Evolutionary conservation across 2,797 vertebrate genomes (phyloP), one percentile per base, ranked within the genome.

Genomic region (Trichosurus vulpecula): DNA sequence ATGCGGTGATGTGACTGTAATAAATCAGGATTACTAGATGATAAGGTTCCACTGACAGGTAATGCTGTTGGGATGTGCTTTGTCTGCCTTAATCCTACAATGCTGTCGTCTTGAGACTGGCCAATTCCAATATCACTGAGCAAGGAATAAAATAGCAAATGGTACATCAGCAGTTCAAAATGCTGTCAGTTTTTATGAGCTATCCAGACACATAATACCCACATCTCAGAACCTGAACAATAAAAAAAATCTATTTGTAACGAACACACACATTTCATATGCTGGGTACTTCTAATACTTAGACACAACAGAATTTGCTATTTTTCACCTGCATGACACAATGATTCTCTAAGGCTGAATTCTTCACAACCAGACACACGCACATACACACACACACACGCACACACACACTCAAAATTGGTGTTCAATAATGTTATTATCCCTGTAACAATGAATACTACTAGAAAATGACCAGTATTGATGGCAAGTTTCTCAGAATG

Each of bases 91-190:
- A 99, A 98, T 6, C 99, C 99, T 74, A 99, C 99, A 58, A 99
- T 99, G 98, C 99, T 99, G 99, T 99, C 99, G 94, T 99, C 99
- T 97, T 99, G 99, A 96, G 99, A 99, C 97, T 99, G 99, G 94
- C 99, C 99, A 96, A 99, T 99, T 97, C 99, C 99, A 97, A 99
- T 99, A 55, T 99, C 99, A 96, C 99, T 99, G 97, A 0, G 4
- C 16, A 95, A 95, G 97, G 61, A 96, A 90, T 25, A 94, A 96
- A 94, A 22, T 0, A 95, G 92, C 93, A 92, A 53, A 90, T 14
- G 92, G 94, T 81, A 6, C 5, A 95, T 66, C 9, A 54, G 22
- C 30, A 95, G 41, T 52, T 91, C 52, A 92, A 93, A 56, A 41
- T 41, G 12, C 90, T 90, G 52, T 53, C 51, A 52, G 52, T 52